Conservation (phyloP, 2,797 vertebrate species). For the Amphiprion clarkii region DNA sequence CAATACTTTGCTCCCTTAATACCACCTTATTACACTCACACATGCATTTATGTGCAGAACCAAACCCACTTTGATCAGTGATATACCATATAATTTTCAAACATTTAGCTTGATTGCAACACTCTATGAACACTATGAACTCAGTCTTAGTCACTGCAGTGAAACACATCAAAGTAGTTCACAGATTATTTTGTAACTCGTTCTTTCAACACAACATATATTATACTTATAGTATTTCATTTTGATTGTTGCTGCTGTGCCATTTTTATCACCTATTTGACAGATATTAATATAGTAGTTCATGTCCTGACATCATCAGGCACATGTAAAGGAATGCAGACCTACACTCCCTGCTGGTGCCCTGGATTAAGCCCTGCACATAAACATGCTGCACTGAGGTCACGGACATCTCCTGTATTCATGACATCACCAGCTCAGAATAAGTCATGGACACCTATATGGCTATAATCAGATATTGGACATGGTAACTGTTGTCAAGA, state of each 20-base stretch:
- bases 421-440: slow-evolving; percentile 69
- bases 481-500: slow-evolving; percentile 77
- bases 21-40: background rate
- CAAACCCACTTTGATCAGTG: background rate
- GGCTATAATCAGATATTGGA: slow-evolving; percentile 74
- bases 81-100: background rate
- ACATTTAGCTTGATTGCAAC: slow-evolving; percentile 7
- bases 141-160: slow-evolving; percentile 6
- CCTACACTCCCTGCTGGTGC: slow-evolving; percentile 33
- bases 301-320: slow-evolving; percentile 35
- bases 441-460: slow-evolving; percentile 43
- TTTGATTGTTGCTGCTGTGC: background rate
- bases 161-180: slow-evolving; percentile 16
- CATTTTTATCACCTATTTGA: slow-evolving; percentile 17
- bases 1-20: background rate
- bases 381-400: slow-evolving; percentile 60
- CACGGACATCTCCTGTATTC: slow-evolving; percentile 60
- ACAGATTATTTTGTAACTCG: background rate
- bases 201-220: slow-evolving; percentile 2
- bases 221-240: background rate
- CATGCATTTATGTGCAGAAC: background rate
- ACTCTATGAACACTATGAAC: slow-evolving; percentile 5
- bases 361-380: slow-evolving; percentile 37
- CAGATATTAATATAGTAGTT: background rate
- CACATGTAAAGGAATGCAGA: slow-evolving; percentile 45